Evolutionary conservation across 2,888 invertebrate genomes (phyloP).

Genomic region (Diplolepis rosae): DNA sequence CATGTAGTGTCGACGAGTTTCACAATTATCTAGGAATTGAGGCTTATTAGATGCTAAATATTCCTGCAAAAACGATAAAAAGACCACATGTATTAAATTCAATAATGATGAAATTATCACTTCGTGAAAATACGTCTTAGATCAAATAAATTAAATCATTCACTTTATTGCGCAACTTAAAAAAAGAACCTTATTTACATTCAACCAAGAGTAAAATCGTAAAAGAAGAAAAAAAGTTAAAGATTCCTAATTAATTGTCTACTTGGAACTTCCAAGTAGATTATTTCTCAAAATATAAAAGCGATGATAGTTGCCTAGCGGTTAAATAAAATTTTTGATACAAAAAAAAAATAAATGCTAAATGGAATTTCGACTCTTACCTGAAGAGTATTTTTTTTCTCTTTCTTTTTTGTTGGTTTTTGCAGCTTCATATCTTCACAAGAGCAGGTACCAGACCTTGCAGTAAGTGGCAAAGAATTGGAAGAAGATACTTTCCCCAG

Average conservation of each 20-base stretch:
- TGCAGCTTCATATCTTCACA: constrained; percentile 52
- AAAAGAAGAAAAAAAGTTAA: not conserved
- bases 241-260: not conserved
- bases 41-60: constrained; percentile 83
- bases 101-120: not conserved
- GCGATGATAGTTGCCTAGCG: too few species aligned
- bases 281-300: not conserved
- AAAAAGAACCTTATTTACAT: not conserved
- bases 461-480: constrained; percentile 40
- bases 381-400: constrained; percentile 56
- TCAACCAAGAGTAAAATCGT: not conserved
- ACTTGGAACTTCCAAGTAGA: not conserved
- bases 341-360: not conserved
- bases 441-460: constrained; percentile 49
- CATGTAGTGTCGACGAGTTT: constrained; percentile 75
- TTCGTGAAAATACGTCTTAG: not conserved
- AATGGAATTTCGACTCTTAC: constrained; percentile 41
- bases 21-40: constrained; percentile 79
- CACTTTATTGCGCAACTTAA: not conserved
- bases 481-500: constrained; percentile 42
- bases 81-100: not conserved
- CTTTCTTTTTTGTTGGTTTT: constrained; percentile 34
- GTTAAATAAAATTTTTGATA: too few species aligned
- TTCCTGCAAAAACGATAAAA: constrained; percentile 76
- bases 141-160: not conserved